Base-by-base conservation (phyloP, 1,140 invertebrate species). In the Galleria mellonella region DNA sequence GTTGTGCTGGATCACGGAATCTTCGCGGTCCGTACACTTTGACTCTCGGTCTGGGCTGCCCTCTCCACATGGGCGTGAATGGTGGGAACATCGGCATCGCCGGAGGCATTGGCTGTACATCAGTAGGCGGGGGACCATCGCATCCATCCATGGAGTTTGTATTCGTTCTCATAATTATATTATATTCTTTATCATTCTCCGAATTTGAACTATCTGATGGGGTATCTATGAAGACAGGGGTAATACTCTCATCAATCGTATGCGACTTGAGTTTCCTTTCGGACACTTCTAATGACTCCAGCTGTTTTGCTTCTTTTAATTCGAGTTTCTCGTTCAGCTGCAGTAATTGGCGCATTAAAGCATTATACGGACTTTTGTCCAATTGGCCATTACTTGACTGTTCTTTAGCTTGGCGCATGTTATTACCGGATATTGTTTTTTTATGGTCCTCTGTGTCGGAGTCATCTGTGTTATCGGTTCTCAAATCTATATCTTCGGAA, bases 391-490 rank as follows among this genome's bases (percentile, higher is more conserved):
- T 89, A 33, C 91, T 91, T 32, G 91, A 86, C 56, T 96, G 91
- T 60, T 95, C 93, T 35, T 96, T 93, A 0, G 95, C 95, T 64
- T 95, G 91, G 14, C 90, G 91, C 62, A 97, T 91, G 30, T 97
- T 95, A 6, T 93, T 92, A n/a, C n/a, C n/a, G 59, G 93, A 92
- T 38, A 92, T 90, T 40, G 90, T 91, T 43, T 89, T 88, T 39
- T 92, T 90, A 35, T 90, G 78, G 46, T 86, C 86, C 51, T 88
- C 87, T 39, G 86, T n/a, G n/a, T n/a, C n/a, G n/a, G n/a, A n/a
- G n/a, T n/a, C n/a, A n/a, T n/a, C n/a, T 39, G 86, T 56, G 35
- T 78, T 83, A 42, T 89, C 86, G 3, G 74, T 68, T 62, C 67
- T 70, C 44, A 77, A 75, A 55, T 89, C 88, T 5, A 69, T 62